A percentile compares a stretch with the other conserved stretches of the same genome.
Evolutionary conservation across 1,140 invertebrate species (phyloP).

Genomic region (Drosophila azteca): DNA sequence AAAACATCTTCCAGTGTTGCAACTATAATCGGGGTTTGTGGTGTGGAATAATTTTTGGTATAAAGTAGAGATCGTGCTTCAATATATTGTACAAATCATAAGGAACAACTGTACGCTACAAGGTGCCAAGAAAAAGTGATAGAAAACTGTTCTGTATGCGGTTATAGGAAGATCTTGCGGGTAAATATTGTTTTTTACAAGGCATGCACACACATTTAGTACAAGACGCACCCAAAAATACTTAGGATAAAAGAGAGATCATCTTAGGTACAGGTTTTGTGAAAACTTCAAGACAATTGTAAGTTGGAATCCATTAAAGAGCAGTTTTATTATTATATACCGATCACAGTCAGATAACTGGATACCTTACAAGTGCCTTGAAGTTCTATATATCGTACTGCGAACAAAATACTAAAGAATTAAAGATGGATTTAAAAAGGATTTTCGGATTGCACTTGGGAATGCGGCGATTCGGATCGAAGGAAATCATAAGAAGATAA

Average conservation of each 20-base stretch:
- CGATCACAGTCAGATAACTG: too few species aligned
- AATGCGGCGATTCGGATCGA: slow-evolving; percentile 2
- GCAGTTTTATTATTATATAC: too few species aligned
- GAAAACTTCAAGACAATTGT: neutral
- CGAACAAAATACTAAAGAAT: too few species aligned
- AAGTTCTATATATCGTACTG: too few species aligned
- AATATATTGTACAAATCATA: slow-evolving; percentile 11
- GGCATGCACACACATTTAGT: slow-evolving; percentile 36
- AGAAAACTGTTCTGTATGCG: too few species aligned
- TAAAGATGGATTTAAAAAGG: too few species aligned
- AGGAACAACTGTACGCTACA: neutral
- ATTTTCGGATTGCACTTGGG: too few species aligned
- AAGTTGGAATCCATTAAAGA: too few species aligned
- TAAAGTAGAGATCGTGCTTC: neutral
- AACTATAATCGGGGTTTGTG: slow-evolving; percentile 1
- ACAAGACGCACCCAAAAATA: slow-evolving; percentile 40
- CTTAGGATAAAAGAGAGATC: slow-evolving; percentile 7
- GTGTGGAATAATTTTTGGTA: slow-evolving; percentile 1
- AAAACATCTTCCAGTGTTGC: slow-evolving; percentile 3
- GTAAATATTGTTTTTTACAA: slow-evolving; percentile 17
- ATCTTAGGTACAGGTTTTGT: slow-evolving; percentile 14
- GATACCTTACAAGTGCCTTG: too few species aligned
- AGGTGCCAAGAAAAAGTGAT: too few species aligned
- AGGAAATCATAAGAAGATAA: neutral
- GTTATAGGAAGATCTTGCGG: neutral